These are phyloP conservation scores for Simalia tracyae DNA, from an alignment of 2,797 vertebrate species.

Conservation along the genomic window DNA sequence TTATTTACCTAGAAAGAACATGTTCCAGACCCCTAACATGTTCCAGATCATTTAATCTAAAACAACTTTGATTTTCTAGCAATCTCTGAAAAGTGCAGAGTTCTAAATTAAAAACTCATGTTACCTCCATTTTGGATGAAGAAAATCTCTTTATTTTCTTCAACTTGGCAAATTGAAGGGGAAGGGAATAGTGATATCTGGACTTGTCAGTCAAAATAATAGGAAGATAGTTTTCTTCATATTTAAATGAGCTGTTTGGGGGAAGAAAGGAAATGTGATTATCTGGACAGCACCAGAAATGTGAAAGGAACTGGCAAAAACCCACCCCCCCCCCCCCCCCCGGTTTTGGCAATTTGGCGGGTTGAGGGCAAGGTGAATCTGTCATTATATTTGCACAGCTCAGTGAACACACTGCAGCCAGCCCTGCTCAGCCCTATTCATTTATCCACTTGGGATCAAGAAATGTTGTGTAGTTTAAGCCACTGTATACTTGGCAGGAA, in stretches of 20 bases:
- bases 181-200: too few relatives aligned
- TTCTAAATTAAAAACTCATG: not conserved
- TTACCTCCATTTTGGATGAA: not conserved
- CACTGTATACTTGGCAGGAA: not conserved
- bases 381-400: not conserved
- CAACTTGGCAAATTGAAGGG: not conserved
- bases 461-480: not conserved
- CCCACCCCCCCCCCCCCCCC: too few relatives aligned
- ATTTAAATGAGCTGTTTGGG: not conserved
- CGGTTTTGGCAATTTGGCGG: too few relatives aligned
- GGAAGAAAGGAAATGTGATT: not conserved
- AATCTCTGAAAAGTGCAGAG: not conserved
- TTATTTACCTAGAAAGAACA: not conserved
- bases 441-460: not conserved
- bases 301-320: not conserved
- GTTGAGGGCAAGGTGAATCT: not conserved
- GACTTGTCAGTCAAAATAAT: not conserved
- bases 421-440: not conserved
- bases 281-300: not conserved
- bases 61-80: not conserved
- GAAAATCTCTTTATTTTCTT: not conserved
- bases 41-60: not conserved
- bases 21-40: not conserved
- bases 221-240: not conserved
- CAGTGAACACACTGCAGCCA: not conserved